phyloP scores from a whole-genome alignment of 2,113 vertebrate genomes.

The Tetraodon nigroviridis region DNA sequence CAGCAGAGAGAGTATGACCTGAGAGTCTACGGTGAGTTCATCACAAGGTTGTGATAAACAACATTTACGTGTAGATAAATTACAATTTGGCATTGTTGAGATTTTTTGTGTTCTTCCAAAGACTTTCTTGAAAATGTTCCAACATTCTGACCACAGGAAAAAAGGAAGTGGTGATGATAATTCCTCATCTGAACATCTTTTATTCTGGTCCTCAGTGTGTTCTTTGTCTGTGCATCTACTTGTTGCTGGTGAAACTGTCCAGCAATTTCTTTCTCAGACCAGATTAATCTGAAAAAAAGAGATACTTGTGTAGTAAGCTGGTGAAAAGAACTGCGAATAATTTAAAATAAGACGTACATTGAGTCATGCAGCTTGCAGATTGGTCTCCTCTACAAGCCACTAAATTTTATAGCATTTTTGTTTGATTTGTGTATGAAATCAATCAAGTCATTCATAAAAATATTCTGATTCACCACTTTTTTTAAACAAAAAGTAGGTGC shows the following conservation, averaged over 20 bases:
- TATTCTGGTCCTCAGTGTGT: constrained; percentile 30
- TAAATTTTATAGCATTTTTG: not conserved
- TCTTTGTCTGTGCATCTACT: constrained; percentile 25
- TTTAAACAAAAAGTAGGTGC: too few species aligned
- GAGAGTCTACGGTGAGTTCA: constrained; percentile 83
- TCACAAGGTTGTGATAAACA: constrained; percentile 21
- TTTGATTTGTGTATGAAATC: constrained; percentile 1
- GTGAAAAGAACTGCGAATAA: constrained; percentile 3
- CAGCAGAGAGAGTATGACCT: constrained; percentile 83
- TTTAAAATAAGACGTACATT: too few species aligned
- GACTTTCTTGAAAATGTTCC: constrained; percentile 37
- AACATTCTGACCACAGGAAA: constrained; percentile 43
- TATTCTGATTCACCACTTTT: constrained; percentile 6
- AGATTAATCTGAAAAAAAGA: constrained; percentile 11
- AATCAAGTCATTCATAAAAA: constrained; percentile 11
- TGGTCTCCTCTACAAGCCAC: too few species aligned
- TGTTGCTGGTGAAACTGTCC: constrained; percentile 28
- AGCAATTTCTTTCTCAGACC: constrained; percentile 11
- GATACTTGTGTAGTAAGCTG: constrained; percentile 1
- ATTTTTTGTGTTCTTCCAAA: constrained; percentile 24
- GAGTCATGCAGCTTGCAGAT: too few species aligned
- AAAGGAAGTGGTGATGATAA: constrained; percentile 55
- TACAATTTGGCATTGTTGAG: constrained; percentile 26
- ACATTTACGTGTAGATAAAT: constrained; percentile 26
- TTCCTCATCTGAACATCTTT: constrained; percentile 46